phyloP scores from a whole-genome alignment of 2,113 vertebrate genomes.

The Hassar affinis region DNA sequence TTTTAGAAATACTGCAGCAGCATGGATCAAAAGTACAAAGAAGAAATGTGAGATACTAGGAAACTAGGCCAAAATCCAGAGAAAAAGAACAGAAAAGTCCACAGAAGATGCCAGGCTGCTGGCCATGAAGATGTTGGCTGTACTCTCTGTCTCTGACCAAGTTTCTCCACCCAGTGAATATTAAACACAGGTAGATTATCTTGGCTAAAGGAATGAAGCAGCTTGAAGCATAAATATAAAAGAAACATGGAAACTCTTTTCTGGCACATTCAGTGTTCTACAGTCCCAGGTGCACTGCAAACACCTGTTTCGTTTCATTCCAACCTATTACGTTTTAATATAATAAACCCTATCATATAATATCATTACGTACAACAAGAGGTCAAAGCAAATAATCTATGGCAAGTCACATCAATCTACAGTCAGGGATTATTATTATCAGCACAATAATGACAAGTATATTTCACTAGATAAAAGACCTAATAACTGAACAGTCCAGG shows the following conservation, averaged over 20 bases:
- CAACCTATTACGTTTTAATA: too few species aligned
- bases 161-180: constrained; percentile 15
- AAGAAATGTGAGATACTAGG: neutral
- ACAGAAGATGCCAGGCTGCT: constrained; percentile 36
- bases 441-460: neutral
- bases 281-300: neutral
- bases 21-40: neutral
- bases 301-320: neutral
- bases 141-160: constrained; percentile 11
- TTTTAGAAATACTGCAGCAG: neutral
- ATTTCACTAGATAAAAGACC: neutral
- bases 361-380: too few species aligned
- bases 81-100: constrained; percentile 19
- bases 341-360: too few species aligned
- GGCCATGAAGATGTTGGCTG: constrained; percentile 20
- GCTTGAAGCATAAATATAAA: constrained; percentile 6
- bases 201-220: neutral
- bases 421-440: neutral
- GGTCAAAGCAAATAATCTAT: neutral
- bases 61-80: constrained; percentile 30
- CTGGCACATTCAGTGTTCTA: neutral
- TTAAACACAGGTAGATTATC: constrained; percentile 10
- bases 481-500: neutral
- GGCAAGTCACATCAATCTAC: neutral
- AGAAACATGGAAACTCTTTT: neutral